Evolutionary conservation across 2,888 invertebrate genomes (phyloP), one percentile per base, ranked within the genome.

Genomic region (Xanthorhoe designata): DNA sequence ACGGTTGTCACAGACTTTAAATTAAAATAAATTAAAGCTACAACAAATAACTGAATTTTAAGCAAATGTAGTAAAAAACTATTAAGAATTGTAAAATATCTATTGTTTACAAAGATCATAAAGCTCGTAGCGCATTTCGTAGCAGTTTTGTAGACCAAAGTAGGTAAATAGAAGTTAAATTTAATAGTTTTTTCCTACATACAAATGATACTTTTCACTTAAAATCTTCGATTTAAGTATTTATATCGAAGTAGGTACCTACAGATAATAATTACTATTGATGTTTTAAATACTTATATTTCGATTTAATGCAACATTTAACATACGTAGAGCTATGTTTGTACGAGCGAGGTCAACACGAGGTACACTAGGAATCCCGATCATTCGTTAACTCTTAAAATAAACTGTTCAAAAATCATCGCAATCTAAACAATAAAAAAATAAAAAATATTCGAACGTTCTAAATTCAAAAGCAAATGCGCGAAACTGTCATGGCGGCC

Each of bases 401-500:
- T 51, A 64, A n/a, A 15, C 5, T 15, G n/a, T 13, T 51, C 42
- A 38, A 61, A 57, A 65, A 69, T 54, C 61, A 66, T 64, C 32
- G 13, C 66, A 72, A 76, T 77, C 70, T 75, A 78, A 29, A 19
- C 49, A 29, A 42, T 19, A 17, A 78, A 75, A 77, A 80, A 79
- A 78, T 73, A 74, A 78, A 77, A 76, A 13, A 73, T 69, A 78
- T 81, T 80, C 79, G 76, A 82, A 79, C 78, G 82, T 87, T 89
- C 89, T 89, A 89, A 82, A 89, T 89, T 87, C 86, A 87, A 89
- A 88, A 86, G 85, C 90, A 87, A 88, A 75, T 86, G 90, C 89
- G 88, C 87, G 75, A 83, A 89, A 86, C 85, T 90, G 85, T 91
- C 91, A 85, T 86, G 87, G 86, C 86, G 73, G 85, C 87, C 88